Percentiles rank a stretch among this genome's conserved stretches.
These are phyloP conservation scores for Saccostrea glomerata DNA, from an alignment of 1,140 invertebrate genomes.

Conservation along the genomic window DNA sequence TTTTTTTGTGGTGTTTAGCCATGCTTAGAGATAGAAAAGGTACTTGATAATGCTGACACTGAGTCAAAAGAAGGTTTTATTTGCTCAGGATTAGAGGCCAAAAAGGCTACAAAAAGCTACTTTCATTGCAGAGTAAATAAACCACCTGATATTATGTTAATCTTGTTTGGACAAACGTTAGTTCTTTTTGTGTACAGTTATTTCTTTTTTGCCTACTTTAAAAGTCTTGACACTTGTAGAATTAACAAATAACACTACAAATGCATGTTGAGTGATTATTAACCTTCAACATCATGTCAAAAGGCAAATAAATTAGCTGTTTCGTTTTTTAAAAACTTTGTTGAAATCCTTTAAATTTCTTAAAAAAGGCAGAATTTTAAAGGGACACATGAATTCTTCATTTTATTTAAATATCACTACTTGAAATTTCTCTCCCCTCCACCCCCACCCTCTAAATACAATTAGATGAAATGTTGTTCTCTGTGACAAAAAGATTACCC, in stretches of 20 bases:
- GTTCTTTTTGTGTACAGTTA: background rate
- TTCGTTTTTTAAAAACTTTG: no score
- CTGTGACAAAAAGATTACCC: no score
- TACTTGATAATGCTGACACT: background rate
- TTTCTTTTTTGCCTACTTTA: background rate
- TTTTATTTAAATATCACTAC: no score
- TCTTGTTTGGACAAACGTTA: constrained; percentile 1
- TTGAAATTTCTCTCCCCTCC: no score
- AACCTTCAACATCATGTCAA: no score
- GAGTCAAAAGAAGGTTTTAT: background rate
- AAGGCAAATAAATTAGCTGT: no score
- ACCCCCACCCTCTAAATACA: no score
- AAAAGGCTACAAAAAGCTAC: background rate
- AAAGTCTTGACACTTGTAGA: background rate
- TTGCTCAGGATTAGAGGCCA: background rate
- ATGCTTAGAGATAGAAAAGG: background rate
- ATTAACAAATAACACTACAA: background rate
- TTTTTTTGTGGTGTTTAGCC: background rate
- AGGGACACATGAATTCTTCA: no score
- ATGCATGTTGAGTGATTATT: background rate
- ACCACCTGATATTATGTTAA: background rate
- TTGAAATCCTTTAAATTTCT: no score
- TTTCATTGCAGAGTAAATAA: background rate
- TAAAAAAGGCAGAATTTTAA: no score
- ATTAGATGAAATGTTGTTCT: no score